Conservation (phyloP, 2,113 vertebrate species). For the Pycnonotus jocosus region DNA sequence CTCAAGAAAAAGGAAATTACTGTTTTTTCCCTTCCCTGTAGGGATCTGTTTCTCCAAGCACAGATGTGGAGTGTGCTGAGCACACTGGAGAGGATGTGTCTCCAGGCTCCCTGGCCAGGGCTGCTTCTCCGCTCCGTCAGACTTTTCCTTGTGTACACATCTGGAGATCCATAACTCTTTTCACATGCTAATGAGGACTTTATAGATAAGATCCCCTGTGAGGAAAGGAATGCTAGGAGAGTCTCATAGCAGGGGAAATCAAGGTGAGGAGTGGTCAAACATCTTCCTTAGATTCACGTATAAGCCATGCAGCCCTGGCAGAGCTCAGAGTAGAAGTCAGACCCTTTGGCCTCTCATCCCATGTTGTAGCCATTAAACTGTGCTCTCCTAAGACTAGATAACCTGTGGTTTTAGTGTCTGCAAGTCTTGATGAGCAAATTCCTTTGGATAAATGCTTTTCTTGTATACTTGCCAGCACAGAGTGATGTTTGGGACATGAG, state of each 20-base stretch:
- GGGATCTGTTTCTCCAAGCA: not conserved
- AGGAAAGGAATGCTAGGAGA: not conserved
- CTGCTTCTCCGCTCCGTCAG: not conserved
- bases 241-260: not conserved
- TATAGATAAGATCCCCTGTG: not conserved
- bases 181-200: conserved; percentile 12
- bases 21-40: not conserved
- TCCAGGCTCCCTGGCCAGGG: not conserved
- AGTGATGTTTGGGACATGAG: not conserved
- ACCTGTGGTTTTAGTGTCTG: not conserved
- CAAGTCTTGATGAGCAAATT: conserved; percentile 22
- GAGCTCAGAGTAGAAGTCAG: not conserved
- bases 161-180: not conserved
- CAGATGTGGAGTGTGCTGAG: not conserved
- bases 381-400: conserved; percentile 1
- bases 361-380: not conserved
- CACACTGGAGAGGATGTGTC: not conserved
- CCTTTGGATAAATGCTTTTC: conserved; percentile 23
- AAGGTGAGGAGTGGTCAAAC: not conserved
- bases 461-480: conserved; percentile 10
- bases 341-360: not conserved
- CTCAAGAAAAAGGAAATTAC: not conserved
- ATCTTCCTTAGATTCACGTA: not conserved
- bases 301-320: not conserved
- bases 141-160: not conserved